A percentile compares a stretch with the other conserved stretches of the same genome.
Conservation (phyloP, 2,888 invertebrate species). For the Cheiracanthium punctorium region DNA sequence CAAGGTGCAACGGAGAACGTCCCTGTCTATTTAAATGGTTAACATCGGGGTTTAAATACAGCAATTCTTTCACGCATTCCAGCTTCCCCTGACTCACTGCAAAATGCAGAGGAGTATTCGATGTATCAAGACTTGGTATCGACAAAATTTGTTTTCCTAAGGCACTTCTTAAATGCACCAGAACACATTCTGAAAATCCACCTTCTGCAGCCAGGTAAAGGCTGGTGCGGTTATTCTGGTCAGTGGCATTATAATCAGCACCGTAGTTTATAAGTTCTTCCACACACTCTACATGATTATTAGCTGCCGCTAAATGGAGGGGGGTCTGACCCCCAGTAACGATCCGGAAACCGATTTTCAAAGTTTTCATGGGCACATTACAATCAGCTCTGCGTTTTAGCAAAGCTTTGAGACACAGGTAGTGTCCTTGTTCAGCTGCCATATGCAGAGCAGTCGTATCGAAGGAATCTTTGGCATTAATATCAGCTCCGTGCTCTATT, state of each 20-base stretch:
- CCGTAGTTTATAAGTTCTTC: slow-evolving; percentile 75
- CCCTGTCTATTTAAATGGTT: slow-evolving; percentile 74
- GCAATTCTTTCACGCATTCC: slow-evolving; percentile 73
- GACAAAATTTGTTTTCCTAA: slow-evolving; percentile 75
- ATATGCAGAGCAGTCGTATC: slow-evolving; percentile 75
- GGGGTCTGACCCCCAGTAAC: slow-evolving; percentile 76
- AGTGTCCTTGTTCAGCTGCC: slow-evolving; percentile 75
- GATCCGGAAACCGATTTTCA: slow-evolving; percentile 74
- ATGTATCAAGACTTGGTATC: slow-evolving; percentile 74
- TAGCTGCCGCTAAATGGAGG: slow-evolving; percentile 74
- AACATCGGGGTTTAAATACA: slow-evolving; percentile 75
- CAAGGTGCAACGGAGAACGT: slow-evolving; percentile 74
- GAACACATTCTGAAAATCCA: slow-evolving; percentile 74
- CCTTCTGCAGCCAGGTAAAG: slow-evolving; percentile 75
- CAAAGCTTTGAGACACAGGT: slow-evolving; percentile 73
- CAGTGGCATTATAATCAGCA: slow-evolving; percentile 76
- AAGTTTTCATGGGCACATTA: slow-evolving; percentile 74
- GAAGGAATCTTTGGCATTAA: slow-evolving; percentile 75
- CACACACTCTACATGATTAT: slow-evolving; percentile 75
- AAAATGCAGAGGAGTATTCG: slow-evolving; percentile 75
- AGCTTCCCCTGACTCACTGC: slow-evolving; percentile 74
- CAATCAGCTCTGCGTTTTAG: slow-evolving; percentile 75
- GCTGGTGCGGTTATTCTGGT: slow-evolving; percentile 75
- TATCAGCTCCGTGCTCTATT: slow-evolving; percentile 74
- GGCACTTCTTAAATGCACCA: slow-evolving; percentile 75